These are phyloP conservation scores for Mylabris phalerata DNA, from an alignment of 1,140 invertebrate genomes.

Conservation along the genomic window DNA sequence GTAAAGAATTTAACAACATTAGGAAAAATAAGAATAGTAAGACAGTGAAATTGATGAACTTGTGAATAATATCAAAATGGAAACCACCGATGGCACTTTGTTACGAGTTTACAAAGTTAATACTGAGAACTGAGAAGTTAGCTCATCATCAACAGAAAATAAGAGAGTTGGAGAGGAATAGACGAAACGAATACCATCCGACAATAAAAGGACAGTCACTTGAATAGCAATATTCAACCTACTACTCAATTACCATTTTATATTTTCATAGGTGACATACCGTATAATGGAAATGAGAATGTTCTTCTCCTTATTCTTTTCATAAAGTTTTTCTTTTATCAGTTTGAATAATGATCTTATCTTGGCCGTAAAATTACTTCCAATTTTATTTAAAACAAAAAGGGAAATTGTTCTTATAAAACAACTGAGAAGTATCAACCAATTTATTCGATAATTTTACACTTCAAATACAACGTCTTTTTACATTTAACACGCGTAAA, in stretches of 20 bases:
- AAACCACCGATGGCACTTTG: slow-evolving; percentile 19
- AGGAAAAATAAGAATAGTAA: neutral
- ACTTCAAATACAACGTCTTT: too few relatives aligned
- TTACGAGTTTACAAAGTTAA: slow-evolving; percentile 19
- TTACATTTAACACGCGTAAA: too few relatives aligned
- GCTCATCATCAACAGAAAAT: slow-evolving; percentile 4
- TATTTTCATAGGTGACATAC: slow-evolving; percentile 2
- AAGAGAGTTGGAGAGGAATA: slow-evolving; percentile 10
- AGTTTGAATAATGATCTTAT: too few relatives aligned
- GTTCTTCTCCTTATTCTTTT: too few relatives aligned
- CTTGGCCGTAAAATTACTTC: too few relatives aligned
- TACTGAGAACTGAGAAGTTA: slow-evolving; percentile 18
- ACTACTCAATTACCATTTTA: slow-evolving; percentile 16
- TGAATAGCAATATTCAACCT: slow-evolving; percentile 7
- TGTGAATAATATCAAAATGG: slow-evolving; percentile 18
- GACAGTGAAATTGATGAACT: slow-evolving; percentile 9
- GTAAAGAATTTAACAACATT: too few relatives aligned
- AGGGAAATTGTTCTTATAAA: too few relatives aligned
- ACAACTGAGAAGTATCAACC: too few relatives aligned
- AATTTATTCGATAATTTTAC: too few relatives aligned
- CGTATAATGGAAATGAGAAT: too few relatives aligned
- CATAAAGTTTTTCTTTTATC: too few relatives aligned
- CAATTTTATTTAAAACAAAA: too few relatives aligned
- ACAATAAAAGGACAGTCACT: slow-evolving; percentile 18
- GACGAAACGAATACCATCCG: slow-evolving; percentile 3